Evolutionary conservation across 2,888 invertebrate genomes (phyloP).

Genomic region (Anodontia alba): DNA sequence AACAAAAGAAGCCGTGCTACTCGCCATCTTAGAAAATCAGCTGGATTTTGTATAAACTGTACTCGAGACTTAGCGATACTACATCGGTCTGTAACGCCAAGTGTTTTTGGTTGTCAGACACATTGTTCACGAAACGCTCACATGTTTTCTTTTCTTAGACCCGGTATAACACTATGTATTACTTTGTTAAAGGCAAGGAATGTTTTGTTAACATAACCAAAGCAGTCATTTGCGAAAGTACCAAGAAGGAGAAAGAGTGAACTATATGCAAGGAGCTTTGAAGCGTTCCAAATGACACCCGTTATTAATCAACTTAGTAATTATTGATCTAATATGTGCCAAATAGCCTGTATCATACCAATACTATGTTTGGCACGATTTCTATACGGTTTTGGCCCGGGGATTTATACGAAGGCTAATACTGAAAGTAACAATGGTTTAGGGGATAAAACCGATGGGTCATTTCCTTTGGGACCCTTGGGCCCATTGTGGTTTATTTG

Average conservation of each 20-base stretch:
- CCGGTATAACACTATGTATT: conserved; percentile 66
- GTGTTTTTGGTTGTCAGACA: conserved; percentile 64
- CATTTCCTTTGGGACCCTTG: too few species aligned
- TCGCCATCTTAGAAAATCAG: conserved; percentile 51
- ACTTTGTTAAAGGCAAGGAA: conserved; percentile 79
- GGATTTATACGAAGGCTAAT: too few species aligned
- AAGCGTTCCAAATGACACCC: conserved; percentile 81
- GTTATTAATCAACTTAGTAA: too few species aligned
- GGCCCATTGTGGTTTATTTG: too few species aligned
- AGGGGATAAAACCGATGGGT: too few species aligned
- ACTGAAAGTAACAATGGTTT: too few species aligned
- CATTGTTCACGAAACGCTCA: conserved; percentile 26
- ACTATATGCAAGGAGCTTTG: conserved; percentile 73
- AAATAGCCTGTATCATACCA: too few species aligned
- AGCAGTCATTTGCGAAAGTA: conserved; percentile 78
- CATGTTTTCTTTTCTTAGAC: conserved; percentile 54
- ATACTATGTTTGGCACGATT: too few species aligned
- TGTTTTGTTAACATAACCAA: conserved; percentile 74
- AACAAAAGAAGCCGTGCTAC: conserved; percentile 51
- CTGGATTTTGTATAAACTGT: conserved; percentile 7
- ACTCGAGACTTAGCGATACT: conserved; percentile 49
- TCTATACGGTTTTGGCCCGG: too few species aligned
- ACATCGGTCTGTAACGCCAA: conserved; percentile 71
- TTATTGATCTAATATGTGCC: too few species aligned
- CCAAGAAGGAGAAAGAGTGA: conserved; percentile 73